Evolutionary conservation across 2,113 vertebrate species (phyloP), one percentile per base, ranked within the genome.

Genomic region (Alligator sinensis): DNA sequence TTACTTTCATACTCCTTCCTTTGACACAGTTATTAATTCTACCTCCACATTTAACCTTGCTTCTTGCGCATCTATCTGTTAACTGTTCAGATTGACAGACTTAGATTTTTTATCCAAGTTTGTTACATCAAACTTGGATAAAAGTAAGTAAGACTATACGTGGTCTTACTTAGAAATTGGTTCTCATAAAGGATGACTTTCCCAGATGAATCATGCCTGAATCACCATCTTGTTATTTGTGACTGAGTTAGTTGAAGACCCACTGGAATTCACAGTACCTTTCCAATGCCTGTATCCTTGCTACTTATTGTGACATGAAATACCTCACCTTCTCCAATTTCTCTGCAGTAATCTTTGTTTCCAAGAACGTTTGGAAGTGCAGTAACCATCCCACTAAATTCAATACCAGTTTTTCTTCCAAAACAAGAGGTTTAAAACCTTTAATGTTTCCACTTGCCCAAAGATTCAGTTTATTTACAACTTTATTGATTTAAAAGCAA

Each of bases 291-390:
- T 72, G 54, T 64, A 27, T 27, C 59, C 28, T 62, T 80, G 61
- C 38, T 21, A 2, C 9, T 0, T 4, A 7, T 5, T 11, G 15
- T 3, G 1, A 7, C 16, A 21, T 19, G 54, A 4, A 18, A 60
- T 13, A 19, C 11, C 70, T 87, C 86, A 78, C 3, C 24, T 34
- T 17, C 19, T 34, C 11, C 1, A 0, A 19, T 62, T 21, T 84
- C 27, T 62, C 59, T 74, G 34, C 16, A 34, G 22, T 0, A 1
- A 19, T 22, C 58, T 21, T 24, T 72, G 34, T 6, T 72, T 72
- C 70, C 70, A 34, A 6, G 16, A 58, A 8, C 5, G 7, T 16
- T 78, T 14, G 70, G 54, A 61, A 18, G 4, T 1, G 1, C 9
- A 22, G 11, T 16, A n/a, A 66, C 6, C 58, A 80, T 27, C 8